These are phyloP conservation scores for Noctilio leporinus DNA, from an alignment of 2,113 vertebrate species.

Conservation along the genomic window DNA sequence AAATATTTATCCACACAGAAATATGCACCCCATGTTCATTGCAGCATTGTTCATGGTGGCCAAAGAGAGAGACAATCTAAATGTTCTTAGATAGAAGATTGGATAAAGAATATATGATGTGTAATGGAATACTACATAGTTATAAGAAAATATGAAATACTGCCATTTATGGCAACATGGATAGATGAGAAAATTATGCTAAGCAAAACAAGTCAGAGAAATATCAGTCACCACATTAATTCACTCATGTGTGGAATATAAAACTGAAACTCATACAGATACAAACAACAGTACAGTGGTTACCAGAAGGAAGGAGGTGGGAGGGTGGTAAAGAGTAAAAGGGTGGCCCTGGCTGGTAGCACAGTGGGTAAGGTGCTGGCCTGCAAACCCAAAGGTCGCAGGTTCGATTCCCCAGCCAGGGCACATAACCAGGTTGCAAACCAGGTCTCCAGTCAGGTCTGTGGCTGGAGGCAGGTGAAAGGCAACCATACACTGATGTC, in stretches of 20 bases:
- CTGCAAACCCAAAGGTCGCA: too few species aligned
- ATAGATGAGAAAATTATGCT: background rate
- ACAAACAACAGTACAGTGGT: background rate
- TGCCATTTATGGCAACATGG: background rate
- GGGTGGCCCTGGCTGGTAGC: too few species aligned
- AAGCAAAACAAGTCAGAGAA: background rate
- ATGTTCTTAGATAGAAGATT: background rate
- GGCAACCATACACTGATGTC: too few species aligned
- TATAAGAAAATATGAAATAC: background rate
- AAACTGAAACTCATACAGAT: background rate
- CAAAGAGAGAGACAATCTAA: background rate
- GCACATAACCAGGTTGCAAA: too few species aligned
- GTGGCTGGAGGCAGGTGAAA: too few species aligned
- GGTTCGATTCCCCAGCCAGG: too few species aligned
- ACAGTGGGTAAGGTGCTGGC: too few species aligned
- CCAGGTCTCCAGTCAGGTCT: too few species aligned
- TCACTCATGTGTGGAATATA: background rate
- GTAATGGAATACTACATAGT: background rate
- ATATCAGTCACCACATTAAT: background rate
- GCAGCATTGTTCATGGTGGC: background rate
- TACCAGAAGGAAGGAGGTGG: background rate
- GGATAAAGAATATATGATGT: background rate
- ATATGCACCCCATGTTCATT: background rate
- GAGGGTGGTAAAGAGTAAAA: background rate
- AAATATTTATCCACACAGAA: background rate